These are phyloP conservation scores for Oreotragus oreotragus DNA, from an alignment of 2,113 vertebrate species.

Conservation along the genomic window DNA sequence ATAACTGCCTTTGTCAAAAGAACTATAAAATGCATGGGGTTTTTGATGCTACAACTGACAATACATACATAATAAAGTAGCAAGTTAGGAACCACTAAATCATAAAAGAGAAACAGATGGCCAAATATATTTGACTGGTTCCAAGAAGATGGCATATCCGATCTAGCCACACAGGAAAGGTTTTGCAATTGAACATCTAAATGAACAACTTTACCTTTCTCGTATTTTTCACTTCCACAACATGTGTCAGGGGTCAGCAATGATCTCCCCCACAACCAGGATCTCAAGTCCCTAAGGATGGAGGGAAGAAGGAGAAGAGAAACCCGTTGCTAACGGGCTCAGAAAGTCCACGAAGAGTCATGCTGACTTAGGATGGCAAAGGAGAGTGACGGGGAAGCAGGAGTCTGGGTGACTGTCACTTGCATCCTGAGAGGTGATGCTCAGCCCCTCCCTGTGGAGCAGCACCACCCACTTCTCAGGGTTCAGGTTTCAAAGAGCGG, in stretches of 20 bases:
- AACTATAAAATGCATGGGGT: neutral
- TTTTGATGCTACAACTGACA: neutral
- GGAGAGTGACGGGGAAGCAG: neutral
- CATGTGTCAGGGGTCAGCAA: neutral
- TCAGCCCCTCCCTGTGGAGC: neutral
- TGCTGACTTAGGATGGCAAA: no score
- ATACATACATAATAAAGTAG: neutral
- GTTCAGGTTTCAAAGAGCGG: fast-evolving
- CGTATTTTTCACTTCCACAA: neutral
- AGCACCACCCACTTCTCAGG: neutral
- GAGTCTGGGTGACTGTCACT: neutral
- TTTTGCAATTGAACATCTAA: neutral
- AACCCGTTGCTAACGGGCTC: fast-evolving
- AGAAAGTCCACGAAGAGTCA: neutral
- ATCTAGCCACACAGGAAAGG: neutral
- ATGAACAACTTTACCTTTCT: neutral
- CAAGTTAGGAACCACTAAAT: neutral
- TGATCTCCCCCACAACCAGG: neutral
- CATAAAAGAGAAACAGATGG: neutral
- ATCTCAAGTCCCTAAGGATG: neutral
- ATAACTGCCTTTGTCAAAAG: neutral
- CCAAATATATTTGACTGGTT: neutral
- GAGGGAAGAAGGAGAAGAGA: neutral
- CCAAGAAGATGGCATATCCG: neutral
- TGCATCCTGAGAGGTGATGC: neutral